Conservation (phyloP, 2,797 vertebrate species). For the Platyrinchus mystaceus region DNA sequence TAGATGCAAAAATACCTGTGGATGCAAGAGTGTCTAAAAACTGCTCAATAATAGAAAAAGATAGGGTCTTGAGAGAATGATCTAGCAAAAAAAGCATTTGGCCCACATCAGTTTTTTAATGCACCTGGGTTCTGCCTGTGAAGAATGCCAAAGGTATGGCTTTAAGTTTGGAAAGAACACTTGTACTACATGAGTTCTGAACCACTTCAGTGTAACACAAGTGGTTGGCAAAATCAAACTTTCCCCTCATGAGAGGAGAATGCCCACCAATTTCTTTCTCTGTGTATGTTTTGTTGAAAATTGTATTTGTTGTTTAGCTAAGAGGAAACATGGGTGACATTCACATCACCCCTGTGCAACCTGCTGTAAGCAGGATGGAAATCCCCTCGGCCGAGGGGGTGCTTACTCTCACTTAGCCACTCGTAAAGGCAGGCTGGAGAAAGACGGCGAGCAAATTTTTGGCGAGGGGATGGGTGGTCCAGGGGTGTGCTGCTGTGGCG, state of each 20-base stretch:
- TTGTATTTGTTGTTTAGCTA: neutral
- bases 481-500: neutral
- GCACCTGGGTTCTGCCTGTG: neutral
- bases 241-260: neutral
- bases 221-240: neutral
- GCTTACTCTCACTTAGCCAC: accelerated
- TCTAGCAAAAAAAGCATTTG: neutral
- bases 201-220: neutral
- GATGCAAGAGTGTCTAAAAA: neutral
- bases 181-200: neutral
- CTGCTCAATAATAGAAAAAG: neutral
- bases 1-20: neutral
- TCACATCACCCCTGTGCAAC: neutral
- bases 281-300: neutral
- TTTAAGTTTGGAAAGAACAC: neutral
- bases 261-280: neutral
- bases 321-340: neutral
- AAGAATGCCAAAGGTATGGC: neutral
- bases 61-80: neutral
- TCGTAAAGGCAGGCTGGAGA: neutral
- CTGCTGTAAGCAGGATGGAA: neutral
- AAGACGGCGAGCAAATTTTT: accelerated
- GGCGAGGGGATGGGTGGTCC: neutral
- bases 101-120: neutral
- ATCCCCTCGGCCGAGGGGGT: accelerated